Conservation (phyloP, 2,113 vertebrate species). For the Lasiurus borealis region DNA sequence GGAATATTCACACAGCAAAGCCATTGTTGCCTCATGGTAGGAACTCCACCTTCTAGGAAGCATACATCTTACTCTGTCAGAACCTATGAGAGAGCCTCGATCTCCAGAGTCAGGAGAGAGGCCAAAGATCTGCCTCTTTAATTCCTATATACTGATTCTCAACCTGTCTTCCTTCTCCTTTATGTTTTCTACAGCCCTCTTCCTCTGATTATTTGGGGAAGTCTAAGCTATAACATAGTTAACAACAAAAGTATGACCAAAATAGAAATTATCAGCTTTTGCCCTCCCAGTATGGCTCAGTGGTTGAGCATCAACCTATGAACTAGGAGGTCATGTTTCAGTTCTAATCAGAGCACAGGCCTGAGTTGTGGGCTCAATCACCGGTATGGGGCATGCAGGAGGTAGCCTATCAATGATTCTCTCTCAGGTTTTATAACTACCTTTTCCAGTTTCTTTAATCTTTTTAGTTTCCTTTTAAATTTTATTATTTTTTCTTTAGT, state of each 20-base stretch:
- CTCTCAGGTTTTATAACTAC: background rate
- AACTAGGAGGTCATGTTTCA: too few species aligned
- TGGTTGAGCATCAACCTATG: too few species aligned
- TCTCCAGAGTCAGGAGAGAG: background rate
- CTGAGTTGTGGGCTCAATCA: too few species aligned
- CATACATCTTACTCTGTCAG: background rate
- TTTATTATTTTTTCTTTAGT: background rate
- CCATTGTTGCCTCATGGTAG: background rate
- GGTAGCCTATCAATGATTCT: too few species aligned
- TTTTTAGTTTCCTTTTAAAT: constrained; percentile 44
- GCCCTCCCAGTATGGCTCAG: too few species aligned
- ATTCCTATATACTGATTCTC: background rate
- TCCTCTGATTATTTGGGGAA: background rate
- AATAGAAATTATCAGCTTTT: constrained; percentile 1
- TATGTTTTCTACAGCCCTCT: background rate
- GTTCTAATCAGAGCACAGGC: too few species aligned
- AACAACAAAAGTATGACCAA: constrained; percentile 23
- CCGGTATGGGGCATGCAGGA: too few species aligned
- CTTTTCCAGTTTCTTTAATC: constrained; percentile 39
- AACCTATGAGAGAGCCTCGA: background rate
- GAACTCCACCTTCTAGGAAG: background rate
- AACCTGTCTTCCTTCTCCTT: background rate
- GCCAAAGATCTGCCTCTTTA: background rate
- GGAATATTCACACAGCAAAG: background rate
- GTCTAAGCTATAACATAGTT: background rate